Base-by-base conservation (phyloP, 2,797 vertebrate species). In the Eospalax fontanierii region DNA sequence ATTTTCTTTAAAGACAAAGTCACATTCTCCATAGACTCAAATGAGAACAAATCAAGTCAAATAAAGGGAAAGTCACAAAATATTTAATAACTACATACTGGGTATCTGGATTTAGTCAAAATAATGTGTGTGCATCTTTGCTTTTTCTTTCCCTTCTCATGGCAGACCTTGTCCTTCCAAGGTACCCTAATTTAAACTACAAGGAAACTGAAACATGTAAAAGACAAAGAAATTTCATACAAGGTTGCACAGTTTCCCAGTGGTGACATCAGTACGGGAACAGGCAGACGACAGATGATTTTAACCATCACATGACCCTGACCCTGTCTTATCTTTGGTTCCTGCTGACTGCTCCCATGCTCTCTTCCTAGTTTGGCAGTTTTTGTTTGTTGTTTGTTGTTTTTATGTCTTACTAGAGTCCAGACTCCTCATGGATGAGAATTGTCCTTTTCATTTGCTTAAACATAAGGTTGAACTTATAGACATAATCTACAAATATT, bases 281-380 rank as follows among this genome's bases (percentile, higher is more conserved):
- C 0, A 75, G 80, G 26, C 2, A 24, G 46, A 10, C 14, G 80
- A 21, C 3, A 24, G n/a, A 7, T 18, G 43, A 40, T 87, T 73
- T 87, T 43, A 68, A 35, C 6, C 1, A 11, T 61, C 16, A 2
- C 0, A 6, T 8, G 16, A 14, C n/a, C 30, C 0, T 0, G 0
- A 15, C 59, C 33, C n/a, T 75, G 24, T 76, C 9, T 33, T 19
- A 71, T 3, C 4, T 22, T 15, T 43, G 3, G 18, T 38, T 70
- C 71, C 40, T 89, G 30, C 40, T 70, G n/a, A 59, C 6, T 18
- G 16, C 24, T 85, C 21, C 24, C 40, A 0, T 61, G 19, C 16
- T 43, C 18, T 88, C 15, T 14, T 11, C 40, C 15, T 19, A 4
- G 2, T 26, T 16, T 68, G 30, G 46, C 61, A 65, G 12, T 16